Percentiles rank a stretch among this genome's conserved stretches.
phyloP scores from a whole-genome alignment of 2,888 invertebrate species.

The Nemurella pictetii region DNA sequence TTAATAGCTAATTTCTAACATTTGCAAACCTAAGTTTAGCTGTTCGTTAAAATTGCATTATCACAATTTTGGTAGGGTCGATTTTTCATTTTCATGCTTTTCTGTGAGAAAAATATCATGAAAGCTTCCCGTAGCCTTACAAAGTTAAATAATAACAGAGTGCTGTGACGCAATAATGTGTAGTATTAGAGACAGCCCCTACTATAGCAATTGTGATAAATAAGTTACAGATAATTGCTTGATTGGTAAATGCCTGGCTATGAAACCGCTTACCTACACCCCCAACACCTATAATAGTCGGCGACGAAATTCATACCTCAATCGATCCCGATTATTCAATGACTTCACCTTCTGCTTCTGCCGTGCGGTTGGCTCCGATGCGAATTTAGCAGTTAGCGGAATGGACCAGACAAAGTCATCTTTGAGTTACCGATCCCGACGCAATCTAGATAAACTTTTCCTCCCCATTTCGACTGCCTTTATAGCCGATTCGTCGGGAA shows the following conservation, averaged over 20 bases:
- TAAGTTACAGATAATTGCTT: not conserved
- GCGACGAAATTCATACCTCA: not conserved
- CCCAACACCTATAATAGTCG: not conserved
- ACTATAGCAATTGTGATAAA: too few relatives aligned
- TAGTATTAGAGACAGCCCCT: too few relatives aligned
- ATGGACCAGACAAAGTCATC: constrained; percentile 22
- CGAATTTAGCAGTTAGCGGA: not conserved
- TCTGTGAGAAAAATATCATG: not conserved
- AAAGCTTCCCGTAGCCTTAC: not conserved
- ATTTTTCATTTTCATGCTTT: not conserved
- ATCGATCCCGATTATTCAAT: not conserved
- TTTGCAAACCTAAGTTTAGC: too few relatives aligned
- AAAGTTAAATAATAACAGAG: too few relatives aligned
- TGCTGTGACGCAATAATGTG: not conserved
- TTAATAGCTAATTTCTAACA: too few relatives aligned
- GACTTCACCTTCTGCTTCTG: not conserved
- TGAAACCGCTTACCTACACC: not conserved
- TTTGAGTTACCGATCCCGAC: not conserved
- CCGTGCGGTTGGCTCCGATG: not conserved
- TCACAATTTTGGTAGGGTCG: not conserved
- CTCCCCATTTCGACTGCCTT: constrained; percentile 4
- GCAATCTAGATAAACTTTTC: constrained; percentile 7
- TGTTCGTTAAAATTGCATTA: not conserved
- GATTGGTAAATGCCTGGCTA: not conserved
- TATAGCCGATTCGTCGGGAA: not conserved